Evolutionary conservation across 1,140 invertebrate species (phyloP), one percentile per base, ranked within the genome.

Genomic region (Trinorchestia longiramus): DNA sequence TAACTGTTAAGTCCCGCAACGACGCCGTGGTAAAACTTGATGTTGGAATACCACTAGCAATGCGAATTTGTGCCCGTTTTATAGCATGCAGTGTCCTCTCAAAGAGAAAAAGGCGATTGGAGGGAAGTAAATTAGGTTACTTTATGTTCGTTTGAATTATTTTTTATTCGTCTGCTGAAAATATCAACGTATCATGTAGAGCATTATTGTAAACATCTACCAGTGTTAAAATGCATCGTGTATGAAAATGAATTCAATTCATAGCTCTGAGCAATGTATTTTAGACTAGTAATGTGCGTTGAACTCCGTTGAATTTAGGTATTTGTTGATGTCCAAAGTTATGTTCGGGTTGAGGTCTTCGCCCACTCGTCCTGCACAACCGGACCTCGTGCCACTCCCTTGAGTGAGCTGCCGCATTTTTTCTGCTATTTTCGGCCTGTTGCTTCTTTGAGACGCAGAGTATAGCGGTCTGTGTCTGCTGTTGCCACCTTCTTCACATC

Each of bases 281-380:
- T 77, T 36, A 23, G 47, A 36, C 11, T 77, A 77, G 11, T 77
- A 1, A 28, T 77, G 62, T 28, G 62, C 28, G 11, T 77, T 77
- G 36, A 77, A 36, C 15, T 28, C 28, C 62, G 28, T 36, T 77
- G 62, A 77, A 77, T 15, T 77, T 11, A 19, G 62, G 62, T 77
- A 77, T 77, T 77, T n/a, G n/a, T 77, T 77, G 62, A 77, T 77
- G 62, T 77, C 28, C 62, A 77, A 36, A 77, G 62, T 77, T 77
- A 77, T 77, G 15, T 77, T 77, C 62, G 3, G 62, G 62, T 19
- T 77, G 62, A 77, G 62, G 62, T 77, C 62, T 77, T 94, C 92
- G 92, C 92, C 92, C 92, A 94, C 92, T 94, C 11, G 92, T 94
- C 92, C 92, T 94, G 92, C 92, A 47, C 43, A 94, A 94, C 92